These are phyloP conservation scores for Acronicta aceris DNA, from an alignment of 2,888 invertebrate species.

Conservation along the genomic window DNA sequence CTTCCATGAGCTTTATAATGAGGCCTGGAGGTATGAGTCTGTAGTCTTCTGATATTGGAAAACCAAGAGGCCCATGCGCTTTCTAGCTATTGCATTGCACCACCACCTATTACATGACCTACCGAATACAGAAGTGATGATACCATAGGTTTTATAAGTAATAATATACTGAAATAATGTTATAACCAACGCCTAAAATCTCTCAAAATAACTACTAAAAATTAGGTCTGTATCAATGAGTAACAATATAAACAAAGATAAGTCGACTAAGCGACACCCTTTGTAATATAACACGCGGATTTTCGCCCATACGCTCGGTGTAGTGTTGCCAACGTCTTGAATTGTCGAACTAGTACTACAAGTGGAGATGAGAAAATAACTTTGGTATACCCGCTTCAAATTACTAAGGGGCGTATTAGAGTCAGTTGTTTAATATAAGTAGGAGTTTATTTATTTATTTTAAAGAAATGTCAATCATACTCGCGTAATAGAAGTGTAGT, in stretches of 20 bases:
- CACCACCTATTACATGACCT: no score
- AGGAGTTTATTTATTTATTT: not conserved
- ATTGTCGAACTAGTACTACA: slow-evolving; percentile 37
- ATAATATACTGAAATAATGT: no score
- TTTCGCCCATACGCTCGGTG: slow-evolving; percentile 27
- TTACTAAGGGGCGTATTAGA: slow-evolving; percentile 7
- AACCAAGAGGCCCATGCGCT: no score
- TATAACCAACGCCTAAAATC: not conserved
- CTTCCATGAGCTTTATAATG: no score
- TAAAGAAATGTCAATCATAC: no score
- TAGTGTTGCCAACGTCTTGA: slow-evolving; percentile 26
- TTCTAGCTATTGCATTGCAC: no score
- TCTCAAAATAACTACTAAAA: slow-evolving; percentile 39
- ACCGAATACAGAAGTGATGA: no score
- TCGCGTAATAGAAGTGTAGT: no score
- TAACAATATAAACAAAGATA: slow-evolving; percentile 36
- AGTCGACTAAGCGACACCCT: slow-evolving; percentile 28
- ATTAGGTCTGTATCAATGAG: slow-evolving; percentile 52
- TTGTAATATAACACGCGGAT: slow-evolving; percentile 48
- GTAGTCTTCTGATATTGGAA: no score
- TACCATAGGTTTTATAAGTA: no score
- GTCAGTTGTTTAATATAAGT: not conserved
- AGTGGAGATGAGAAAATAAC: slow-evolving; percentile 10
- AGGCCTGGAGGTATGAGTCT: no score
- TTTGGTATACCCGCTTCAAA: not conserved